Evolutionary conservation across 2,797 vertebrate species (phyloP).

Genomic region (Crenichthys baileyi): DNA sequence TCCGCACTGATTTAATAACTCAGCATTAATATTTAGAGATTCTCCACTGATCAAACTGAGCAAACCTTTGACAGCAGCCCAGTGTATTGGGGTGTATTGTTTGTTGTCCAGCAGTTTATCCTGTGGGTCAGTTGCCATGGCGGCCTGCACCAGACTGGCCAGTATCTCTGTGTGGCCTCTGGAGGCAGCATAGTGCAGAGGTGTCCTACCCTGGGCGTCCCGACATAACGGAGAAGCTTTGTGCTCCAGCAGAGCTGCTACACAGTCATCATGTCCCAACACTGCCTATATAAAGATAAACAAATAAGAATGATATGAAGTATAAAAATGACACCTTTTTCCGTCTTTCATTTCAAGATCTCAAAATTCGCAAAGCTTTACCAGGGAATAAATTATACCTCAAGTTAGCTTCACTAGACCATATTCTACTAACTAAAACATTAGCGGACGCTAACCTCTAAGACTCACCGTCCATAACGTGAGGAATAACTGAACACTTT

Average conservation of each 20-base stretch:
- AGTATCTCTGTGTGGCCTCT: slow-evolving; percentile 90
- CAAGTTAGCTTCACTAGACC: too few species aligned
- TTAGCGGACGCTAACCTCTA: too few species aligned
- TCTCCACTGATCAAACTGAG: slow-evolving; percentile 9
- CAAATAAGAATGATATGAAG: neutral
- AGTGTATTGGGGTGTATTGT: slow-evolving; percentile 95
- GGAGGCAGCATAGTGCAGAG: slow-evolving; percentile 93
- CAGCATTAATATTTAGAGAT: neutral
- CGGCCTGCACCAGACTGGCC: slow-evolving; percentile 88
- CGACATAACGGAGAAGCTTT: slow-evolving; percentile 92
- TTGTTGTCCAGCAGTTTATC: slow-evolving; percentile 94
- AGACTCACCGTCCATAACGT: too few species aligned
- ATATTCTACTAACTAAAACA: too few species aligned
- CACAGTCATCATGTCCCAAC: slow-evolving; percentile 91
- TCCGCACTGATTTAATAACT: neutral
- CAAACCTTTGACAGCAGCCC: slow-evolving; percentile 96
- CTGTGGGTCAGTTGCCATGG: slow-evolving; percentile 87
- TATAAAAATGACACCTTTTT: neutral
- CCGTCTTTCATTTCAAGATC: neutral
- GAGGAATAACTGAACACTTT: too few species aligned
- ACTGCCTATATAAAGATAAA: slow-evolving; percentile 80
- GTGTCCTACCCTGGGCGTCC: slow-evolving; percentile 91
- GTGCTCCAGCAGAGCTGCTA: slow-evolving; percentile 92
- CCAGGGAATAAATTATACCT: too few species aligned
- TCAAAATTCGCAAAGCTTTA: neutral